Evolutionary conservation across 2,888 invertebrate genomes (phyloP).

Genomic region (Archips crataeganus): DNA sequence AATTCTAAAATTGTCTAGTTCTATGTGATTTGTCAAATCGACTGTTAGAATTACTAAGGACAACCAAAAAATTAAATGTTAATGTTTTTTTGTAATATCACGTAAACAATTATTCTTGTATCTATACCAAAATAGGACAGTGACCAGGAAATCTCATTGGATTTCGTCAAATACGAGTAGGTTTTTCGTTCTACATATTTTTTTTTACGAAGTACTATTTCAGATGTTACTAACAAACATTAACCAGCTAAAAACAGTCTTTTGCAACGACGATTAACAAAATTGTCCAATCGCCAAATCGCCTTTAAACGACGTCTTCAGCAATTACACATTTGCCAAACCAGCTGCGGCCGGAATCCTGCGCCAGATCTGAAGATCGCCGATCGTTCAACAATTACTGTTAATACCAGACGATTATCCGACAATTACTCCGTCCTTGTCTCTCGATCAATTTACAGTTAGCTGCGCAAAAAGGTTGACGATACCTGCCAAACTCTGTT

Average conservation of each 20-base stretch:
- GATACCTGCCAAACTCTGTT: not conserved
- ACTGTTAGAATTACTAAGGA: too few species aligned
- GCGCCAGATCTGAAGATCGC: constrained; percentile 18
- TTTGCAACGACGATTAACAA: not conserved
- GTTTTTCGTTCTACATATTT: too few species aligned
- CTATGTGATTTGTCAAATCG: too few species aligned
- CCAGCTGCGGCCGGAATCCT: constrained; percentile 1
- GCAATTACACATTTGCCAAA: constrained; percentile 11
- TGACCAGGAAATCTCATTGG: too few species aligned
- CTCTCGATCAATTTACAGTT: constrained; percentile 23
- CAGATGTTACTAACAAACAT: not conserved
- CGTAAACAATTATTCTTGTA: too few species aligned
- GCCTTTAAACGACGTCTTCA: not conserved
- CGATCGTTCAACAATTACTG: constrained; percentile 28
- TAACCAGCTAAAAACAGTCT: not conserved
- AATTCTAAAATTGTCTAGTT: too few species aligned
- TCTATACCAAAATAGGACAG: too few species aligned
- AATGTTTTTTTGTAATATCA: too few species aligned
- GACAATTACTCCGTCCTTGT: constrained; percentile 53
- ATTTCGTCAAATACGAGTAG: too few species aligned
- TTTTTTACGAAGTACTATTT: not conserved
- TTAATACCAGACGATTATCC: constrained; percentile 55
- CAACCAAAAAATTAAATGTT: too few species aligned
- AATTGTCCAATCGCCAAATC: constrained; percentile 5
- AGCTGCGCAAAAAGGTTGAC: constrained; percentile 26